These are phyloP conservation scores for Melanotaenia parkinsoni DNA, from an alignment of 2,797 vertebrate genomes.

Conservation along the genomic window DNA sequence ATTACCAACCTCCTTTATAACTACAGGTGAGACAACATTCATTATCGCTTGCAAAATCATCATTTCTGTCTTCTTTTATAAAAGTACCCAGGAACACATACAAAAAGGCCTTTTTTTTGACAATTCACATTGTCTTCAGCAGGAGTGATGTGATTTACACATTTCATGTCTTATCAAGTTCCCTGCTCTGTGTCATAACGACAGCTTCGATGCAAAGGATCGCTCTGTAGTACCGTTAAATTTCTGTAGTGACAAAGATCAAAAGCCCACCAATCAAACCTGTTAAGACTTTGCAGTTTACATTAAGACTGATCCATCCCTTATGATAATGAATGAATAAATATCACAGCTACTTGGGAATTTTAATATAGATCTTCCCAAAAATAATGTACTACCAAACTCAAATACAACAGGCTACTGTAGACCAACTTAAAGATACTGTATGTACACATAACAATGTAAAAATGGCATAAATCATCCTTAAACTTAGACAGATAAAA, in stretches of 20 bases:
- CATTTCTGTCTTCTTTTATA: background rate
- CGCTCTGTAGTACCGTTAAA: slow-evolving; percentile 47
- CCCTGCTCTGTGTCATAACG: slow-evolving; percentile 31
- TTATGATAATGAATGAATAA: slow-evolving; percentile 53
- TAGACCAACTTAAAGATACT: slow-evolving; percentile 39
- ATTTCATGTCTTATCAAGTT: slow-evolving; percentile 22
- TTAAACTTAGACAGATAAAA: slow-evolving; percentile 47
- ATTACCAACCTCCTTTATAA: slow-evolving; percentile 12
- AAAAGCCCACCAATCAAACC: slow-evolving; percentile 18
- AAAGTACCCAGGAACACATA: slow-evolving; percentile 20
- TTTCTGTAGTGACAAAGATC: background rate
- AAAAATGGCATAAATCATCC: slow-evolving; percentile 33
- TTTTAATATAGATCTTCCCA: slow-evolving; percentile 27
- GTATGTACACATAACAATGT: slow-evolving; percentile 49
- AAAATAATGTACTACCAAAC: slow-evolving; percentile 29
- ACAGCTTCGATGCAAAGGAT: background rate
- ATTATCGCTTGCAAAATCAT: slow-evolving; percentile 7
- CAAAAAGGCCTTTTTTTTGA: slow-evolving; percentile 38
- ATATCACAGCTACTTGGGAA: slow-evolving; percentile 42
- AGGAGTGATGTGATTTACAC: slow-evolving; percentile 22
- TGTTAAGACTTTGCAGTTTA: slow-evolving; percentile 56
- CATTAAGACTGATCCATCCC: slow-evolving; percentile 52
- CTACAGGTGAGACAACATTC: slow-evolving; percentile 16
- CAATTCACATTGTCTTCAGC: slow-evolving; percentile 37
- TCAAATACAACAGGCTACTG: slow-evolving; percentile 30